These are phyloP conservation scores for Zootoca vivipara DNA, from an alignment of 2,113 vertebrate genomes.

Conservation along the genomic window DNA sequence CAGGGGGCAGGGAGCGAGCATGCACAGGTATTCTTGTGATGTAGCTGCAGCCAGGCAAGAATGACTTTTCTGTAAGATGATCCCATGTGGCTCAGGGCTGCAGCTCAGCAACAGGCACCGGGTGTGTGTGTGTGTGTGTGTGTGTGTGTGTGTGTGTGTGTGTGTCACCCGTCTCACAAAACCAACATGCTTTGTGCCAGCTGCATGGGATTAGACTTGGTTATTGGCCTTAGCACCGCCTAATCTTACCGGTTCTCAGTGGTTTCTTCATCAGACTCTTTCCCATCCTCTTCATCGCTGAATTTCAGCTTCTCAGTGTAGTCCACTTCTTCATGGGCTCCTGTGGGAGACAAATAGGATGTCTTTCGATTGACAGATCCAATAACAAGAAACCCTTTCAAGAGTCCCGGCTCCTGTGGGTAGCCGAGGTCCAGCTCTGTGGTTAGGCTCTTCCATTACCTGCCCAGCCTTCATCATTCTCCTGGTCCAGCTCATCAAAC, in stretches of 20 bases:
- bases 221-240: background rate
- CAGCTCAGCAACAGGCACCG: background rate
- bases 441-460: slow-evolving; percentile 64
- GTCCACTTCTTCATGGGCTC: slow-evolving; percentile 93
- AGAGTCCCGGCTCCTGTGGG: background rate
- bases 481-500: slow-evolving; percentile 92
- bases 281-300: slow-evolving; percentile 92
- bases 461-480: slow-evolving; percentile 94
- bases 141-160: no score
- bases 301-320: slow-evolving; percentile 95
- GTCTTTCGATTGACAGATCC: background rate
- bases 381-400: background rate
- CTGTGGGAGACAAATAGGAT: slow-evolving; percentile 55
- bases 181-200: background rate
- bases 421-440: background rate
- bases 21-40: background rate
- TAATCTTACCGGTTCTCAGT: slow-evolving; percentile 74
- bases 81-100: background rate
- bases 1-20: background rate
- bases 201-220: background rate
- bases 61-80: background rate
- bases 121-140: no score
- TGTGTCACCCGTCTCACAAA: no score
- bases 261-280: slow-evolving; percentile 85
- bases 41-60: background rate